Conservation (phyloP, 2,888 invertebrate genomes). For the Pandemis corylana region DNA sequence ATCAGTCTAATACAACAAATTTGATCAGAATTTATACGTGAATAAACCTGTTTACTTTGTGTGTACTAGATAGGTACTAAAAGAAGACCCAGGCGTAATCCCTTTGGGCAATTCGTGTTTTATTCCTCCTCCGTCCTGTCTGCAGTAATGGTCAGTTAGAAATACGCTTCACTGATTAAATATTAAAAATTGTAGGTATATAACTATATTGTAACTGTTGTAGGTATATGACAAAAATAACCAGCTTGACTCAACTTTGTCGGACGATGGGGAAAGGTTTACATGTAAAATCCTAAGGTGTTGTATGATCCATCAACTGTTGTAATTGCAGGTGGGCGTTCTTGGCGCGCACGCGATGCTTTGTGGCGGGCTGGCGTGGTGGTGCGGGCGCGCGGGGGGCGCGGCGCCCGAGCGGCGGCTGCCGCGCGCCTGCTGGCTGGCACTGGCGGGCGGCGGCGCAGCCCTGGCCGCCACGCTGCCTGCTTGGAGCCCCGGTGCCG, state of each 20-base stretch:
- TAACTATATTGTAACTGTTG: background rate
- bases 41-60: no score
- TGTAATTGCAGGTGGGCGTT: conserved; percentile 79
- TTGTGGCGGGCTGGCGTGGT: conserved; percentile 79
- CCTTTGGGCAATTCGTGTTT: background rate
- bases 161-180: background rate
- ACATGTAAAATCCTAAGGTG: background rate
- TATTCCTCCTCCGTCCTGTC: background rate
- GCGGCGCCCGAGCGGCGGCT: conserved; percentile 85
- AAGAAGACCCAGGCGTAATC: background rate
- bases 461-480: conserved; percentile 75
- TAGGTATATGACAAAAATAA: background rate
- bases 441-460: conserved; percentile 76
- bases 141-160: background rate
- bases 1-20: no score
- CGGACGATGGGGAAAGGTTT: background rate
- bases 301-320: conserved; percentile 7
- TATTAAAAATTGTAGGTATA: background rate
- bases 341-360: conserved; percentile 85
- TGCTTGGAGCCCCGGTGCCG: conserved; percentile 80
- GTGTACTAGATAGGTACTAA: background rate
- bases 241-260: background rate
- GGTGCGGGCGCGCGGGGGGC: conserved; percentile 78
- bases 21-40: no score
- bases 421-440: conserved; percentile 86